Evolutionary conservation across 2,113 vertebrate species (phyloP), one percentile per base, ranked within the genome.

Genomic region (Pygoscelis adeliae): DNA sequence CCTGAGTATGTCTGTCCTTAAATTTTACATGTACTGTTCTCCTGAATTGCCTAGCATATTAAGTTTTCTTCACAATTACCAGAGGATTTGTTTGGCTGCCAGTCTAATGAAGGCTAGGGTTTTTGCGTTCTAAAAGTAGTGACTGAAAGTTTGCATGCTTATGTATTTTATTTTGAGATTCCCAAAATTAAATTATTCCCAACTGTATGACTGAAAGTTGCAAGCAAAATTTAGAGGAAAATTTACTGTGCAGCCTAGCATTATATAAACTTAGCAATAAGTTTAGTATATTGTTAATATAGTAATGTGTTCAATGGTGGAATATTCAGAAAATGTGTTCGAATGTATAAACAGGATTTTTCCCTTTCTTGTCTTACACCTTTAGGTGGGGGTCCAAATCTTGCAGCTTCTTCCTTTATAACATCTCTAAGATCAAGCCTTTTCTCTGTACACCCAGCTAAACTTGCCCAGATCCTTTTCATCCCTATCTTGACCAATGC

Each of bases 381-480:
- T 96, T 93, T 87, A 97, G 96, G 97, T 94, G 87, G 85, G 90
- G 74, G 58, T 88, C 87, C 89, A 96, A 93, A 94, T 88, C 91
- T 94, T 95, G 87, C 95, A 93, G 62, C 87, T 93, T 86, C 97
- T 92, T 96, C 87, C 84, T 93, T 95, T 93, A 13, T 91, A 90
- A 92, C 95, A 86, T 55, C 96, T 97, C 85, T 97, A 93, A 96
- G 93, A 96, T 83, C 89, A 76, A 97, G 93, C 94, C 93, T 91
- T 91, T 97, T 90, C 71, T 96, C 91, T 97, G 87, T 96, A 77
- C 71, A 94, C 53, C 42, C 94, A 97, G 84, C 78, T 96, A 96
- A 97, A 96, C 82, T 96, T 97, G 87, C 87, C 95, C 95, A 96
- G 87, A 94, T 97, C 94, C 94, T 97, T 96, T 92, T 94, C 96